Percentiles rank a stretch among this genome's conserved stretches.
These are phyloP conservation scores for Tiliqua scincoides DNA, from an alignment of 2,113 vertebrate species.

Conservation along the genomic window DNA sequence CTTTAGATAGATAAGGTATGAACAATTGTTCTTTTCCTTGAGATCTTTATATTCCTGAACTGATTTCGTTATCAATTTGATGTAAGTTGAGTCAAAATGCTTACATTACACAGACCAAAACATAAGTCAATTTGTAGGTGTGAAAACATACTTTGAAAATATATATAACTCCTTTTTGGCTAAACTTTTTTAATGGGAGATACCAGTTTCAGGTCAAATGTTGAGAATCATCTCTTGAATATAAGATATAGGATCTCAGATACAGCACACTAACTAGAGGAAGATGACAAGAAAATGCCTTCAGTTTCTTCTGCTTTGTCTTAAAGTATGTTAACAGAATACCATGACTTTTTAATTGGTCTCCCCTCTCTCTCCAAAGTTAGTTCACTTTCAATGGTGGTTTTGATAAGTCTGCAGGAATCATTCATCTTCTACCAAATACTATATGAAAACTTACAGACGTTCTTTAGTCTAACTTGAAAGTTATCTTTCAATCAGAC, in stretches of 20 bases:
- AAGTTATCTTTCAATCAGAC: background rate
- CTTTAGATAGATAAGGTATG: too few relatives aligned
- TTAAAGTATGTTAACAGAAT: background rate
- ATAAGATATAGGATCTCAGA: background rate
- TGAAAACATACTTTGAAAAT: too few relatives aligned
- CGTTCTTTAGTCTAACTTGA: background rate
- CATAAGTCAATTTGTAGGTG: too few relatives aligned
- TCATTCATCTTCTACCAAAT: background rate
- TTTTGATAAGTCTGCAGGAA: background rate
- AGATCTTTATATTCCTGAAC: too few relatives aligned
- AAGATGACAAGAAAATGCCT: background rate
- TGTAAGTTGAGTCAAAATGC: too few relatives aligned
- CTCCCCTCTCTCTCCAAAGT: background rate
- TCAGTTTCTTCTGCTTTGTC: background rate
- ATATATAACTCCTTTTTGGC: too few relatives aligned
- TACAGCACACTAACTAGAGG: background rate
- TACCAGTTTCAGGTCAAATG: background rate
- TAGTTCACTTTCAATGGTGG: background rate
- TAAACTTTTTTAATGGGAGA: too few relatives aligned
- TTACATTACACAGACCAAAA: too few relatives aligned
- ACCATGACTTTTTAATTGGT: background rate
- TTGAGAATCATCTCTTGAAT: background rate
- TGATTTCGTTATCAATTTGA: too few relatives aligned
- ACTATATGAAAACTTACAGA: background rate
- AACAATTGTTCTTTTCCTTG: too few relatives aligned